A percentile compares a stretch with the other conserved stretches of the same genome.
These are phyloP conservation scores for Pseudopipra pipra DNA, from an alignment of 2,113 vertebrate species.

Conservation along the genomic window DNA sequence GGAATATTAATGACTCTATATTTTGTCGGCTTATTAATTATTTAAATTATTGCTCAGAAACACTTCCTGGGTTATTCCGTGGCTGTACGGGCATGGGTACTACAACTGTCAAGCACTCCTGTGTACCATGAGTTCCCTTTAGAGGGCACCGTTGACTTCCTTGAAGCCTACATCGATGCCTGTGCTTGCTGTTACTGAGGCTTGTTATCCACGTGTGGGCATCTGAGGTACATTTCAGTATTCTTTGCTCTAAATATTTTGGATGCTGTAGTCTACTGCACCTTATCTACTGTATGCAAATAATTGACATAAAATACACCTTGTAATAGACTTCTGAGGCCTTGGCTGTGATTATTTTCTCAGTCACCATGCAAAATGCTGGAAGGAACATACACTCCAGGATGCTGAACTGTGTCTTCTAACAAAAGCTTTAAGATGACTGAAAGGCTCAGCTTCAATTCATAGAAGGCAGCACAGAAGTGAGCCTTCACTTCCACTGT, in stretches of 20 bases:
- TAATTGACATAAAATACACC: background rate
- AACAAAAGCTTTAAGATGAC: background rate
- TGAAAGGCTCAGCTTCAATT: background rate
- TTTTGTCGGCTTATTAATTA: background rate
- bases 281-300: background rate
- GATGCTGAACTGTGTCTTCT: background rate
- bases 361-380: background rate
- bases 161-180: background rate
- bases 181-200: background rate
- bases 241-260: background rate
- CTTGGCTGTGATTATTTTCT: background rate
- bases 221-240: background rate
- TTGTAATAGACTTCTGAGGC: background rate
- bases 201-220: background rate
- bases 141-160: slow-evolving; percentile 77
- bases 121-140: slow-evolving; percentile 68
- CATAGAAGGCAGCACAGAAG: background rate
- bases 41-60: background rate
- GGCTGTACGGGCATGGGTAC: background rate
- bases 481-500: background rate
- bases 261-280: background rate
- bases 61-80: background rate
- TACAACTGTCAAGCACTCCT: background rate
- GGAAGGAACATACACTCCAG: background rate
- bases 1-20: background rate